Evolutionary conservation across 2,888 invertebrate genomes (phyloP).

Genomic region (Patella caerulea): DNA sequence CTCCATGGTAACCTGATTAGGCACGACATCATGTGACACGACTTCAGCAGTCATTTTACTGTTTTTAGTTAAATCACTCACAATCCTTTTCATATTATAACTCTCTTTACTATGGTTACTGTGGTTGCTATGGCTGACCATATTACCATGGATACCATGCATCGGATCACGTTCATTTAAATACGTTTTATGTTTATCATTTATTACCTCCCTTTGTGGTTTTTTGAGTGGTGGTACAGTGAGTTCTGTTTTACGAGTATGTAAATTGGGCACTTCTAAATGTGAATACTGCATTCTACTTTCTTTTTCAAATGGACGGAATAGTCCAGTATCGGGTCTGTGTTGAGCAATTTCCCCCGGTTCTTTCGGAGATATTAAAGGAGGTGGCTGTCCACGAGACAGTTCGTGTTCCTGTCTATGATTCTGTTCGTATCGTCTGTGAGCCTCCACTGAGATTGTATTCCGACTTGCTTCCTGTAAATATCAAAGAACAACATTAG

Average conservation of each 20-base stretch:
- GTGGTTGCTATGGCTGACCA: slow-evolving; percentile 1
- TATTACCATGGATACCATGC: background rate
- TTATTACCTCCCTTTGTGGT: slow-evolving; percentile 7
- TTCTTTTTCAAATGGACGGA: slow-evolving; percentile 57
- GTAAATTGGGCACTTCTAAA: background rate
- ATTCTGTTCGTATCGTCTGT: slow-evolving; percentile 12
- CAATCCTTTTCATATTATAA: slow-evolving; percentile 41
- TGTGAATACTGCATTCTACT: background rate
- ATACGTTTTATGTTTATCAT: background rate
- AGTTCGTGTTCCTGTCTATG: slow-evolving; percentile 26
- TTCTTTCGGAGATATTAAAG: slow-evolving; percentile 39
- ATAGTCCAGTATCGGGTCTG: slow-evolving; percentile 40
- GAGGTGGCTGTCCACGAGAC: slow-evolving; percentile 41
- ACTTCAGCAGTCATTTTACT: background rate
- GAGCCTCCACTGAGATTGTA: slow-evolving; percentile 17
- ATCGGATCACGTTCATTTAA: background rate
- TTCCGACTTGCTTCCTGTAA: background rate
- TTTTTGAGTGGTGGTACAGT: background rate
- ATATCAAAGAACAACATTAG: no score
- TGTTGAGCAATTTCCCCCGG: slow-evolving; percentile 17
- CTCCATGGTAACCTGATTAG: background rate
- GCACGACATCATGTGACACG: background rate
- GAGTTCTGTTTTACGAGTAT: background rate
- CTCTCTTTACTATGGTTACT: slow-evolving; percentile 35
- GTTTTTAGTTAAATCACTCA: slow-evolving; percentile 23